These are phyloP conservation scores for Drosophila persimilis DNA, from an alignment of 1,140 invertebrate genomes.

Conservation along the genomic window DNA sequence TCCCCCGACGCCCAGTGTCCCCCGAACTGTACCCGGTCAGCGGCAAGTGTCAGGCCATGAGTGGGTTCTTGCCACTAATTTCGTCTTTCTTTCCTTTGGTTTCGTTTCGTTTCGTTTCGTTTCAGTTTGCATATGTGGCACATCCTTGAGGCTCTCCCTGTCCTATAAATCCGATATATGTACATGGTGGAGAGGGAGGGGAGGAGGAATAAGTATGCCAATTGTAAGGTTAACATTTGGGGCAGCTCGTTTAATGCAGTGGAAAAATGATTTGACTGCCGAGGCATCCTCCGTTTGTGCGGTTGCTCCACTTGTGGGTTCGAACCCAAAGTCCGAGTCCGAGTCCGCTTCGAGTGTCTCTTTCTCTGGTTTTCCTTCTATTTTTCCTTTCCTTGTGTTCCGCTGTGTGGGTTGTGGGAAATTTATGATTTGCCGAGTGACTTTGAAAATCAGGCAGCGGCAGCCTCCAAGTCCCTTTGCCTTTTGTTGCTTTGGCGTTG, in stretches of 20 bases:
- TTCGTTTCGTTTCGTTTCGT: slow-evolving; percentile 20
- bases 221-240: slow-evolving; percentile 42
- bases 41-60: slow-evolving; percentile 15
- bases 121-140: slow-evolving; percentile 32
- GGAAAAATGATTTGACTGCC: slow-evolving; percentile 77
- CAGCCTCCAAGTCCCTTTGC: slow-evolving; percentile 5
- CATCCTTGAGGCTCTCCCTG: slow-evolving; percentile 3
- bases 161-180: neutral
- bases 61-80: slow-evolving; percentile 5
- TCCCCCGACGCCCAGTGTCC: too few species aligned
- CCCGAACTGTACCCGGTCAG: slow-evolving; percentile 17
- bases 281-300: slow-evolving; percentile 53
- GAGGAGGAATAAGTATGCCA: slow-evolving; percentile 30
- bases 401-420: slow-evolving; percentile 37
- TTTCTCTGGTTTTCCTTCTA: neutral
- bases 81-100: slow-evolving; percentile 3
- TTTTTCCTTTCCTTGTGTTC: slow-evolving; percentile 20
- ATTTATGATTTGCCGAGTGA: slow-evolving; percentile 78
- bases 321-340: neutral
- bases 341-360: slow-evolving; percentile 15
- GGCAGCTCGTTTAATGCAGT: slow-evolving; percentile 69
- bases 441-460: slow-evolving; percentile 65
- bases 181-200: too few species aligned
- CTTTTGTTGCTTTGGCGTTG: slow-evolving; percentile 16
- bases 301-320: slow-evolving; percentile 40